These are phyloP conservation scores for Zaprionus vittiger DNA, from an alignment of 1,140 invertebrate species.

Conservation along the genomic window DNA sequence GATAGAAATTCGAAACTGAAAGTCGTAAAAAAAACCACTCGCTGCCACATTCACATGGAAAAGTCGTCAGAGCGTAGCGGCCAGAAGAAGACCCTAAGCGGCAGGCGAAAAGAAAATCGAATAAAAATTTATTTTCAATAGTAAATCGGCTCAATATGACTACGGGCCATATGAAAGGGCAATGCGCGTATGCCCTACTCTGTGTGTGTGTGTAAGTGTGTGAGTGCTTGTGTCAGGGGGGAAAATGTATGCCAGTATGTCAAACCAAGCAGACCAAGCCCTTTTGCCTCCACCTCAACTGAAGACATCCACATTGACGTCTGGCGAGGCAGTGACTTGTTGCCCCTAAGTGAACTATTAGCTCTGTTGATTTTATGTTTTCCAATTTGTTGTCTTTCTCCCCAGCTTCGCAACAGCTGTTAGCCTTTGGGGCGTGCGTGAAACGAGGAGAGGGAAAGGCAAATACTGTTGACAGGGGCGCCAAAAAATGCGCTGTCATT, in stretches of 20 bases:
- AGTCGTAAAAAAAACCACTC: conserved; percentile 67
- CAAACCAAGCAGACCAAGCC: conserved; percentile 46
- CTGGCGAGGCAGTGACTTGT: conserved; percentile 30
- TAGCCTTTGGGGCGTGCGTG: conserved; percentile 7
- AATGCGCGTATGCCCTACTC: background rate
- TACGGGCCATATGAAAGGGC: conserved; percentile 54
- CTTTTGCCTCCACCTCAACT: background rate
- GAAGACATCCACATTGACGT: background rate
- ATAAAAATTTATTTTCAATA: conserved; percentile 82
- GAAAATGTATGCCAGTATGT: conserved; percentile 75
- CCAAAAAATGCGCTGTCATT: conserved; percentile 66
- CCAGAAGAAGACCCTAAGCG: conserved; percentile 47
- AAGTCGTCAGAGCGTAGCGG: conserved; percentile 73
- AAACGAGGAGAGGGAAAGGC: background rate
- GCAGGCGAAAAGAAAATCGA: conserved; percentile 59
- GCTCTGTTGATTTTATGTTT: conserved; percentile 82
- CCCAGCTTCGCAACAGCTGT: conserved; percentile 40
- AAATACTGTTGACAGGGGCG: conserved; percentile 11
- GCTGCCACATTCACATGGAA: conserved; percentile 61
- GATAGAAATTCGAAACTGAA: conserved; percentile 40
- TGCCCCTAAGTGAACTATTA: conserved; percentile 78
- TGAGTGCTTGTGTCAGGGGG: conserved; percentile 4
- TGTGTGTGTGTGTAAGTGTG: background rate
- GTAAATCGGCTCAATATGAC: conserved; percentile 78
- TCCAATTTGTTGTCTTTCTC: conserved; percentile 70